phyloP scores from a whole-genome alignment of 2,797 vertebrate genomes.

The Megalops cyprinoides region DNA sequence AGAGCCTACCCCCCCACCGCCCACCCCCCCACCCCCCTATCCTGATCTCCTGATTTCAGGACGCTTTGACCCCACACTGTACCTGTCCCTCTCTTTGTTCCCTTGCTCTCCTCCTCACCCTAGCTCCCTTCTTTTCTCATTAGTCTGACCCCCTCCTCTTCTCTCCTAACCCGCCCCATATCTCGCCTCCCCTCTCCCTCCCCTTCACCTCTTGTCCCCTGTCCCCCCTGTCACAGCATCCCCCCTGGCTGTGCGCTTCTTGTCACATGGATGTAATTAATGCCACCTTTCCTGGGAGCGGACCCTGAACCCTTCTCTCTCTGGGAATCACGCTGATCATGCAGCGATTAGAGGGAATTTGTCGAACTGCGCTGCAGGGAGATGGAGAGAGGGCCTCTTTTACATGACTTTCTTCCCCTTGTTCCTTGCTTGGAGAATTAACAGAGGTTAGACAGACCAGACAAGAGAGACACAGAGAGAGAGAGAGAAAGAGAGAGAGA shows the following conservation, averaged over 20 bases:
- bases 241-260: too few relatives aligned
- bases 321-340: neutral
- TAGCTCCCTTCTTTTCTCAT: neutral
- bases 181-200: slow-evolving; percentile 54
- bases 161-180: neutral
- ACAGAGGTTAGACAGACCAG: too few relatives aligned
- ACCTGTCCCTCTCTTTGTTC: neutral
- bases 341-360: neutral
- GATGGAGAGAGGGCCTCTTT: neutral
- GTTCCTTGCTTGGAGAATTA: neutral
- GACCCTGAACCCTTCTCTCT: neutral
- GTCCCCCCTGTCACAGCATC: neutral
- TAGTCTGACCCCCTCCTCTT: slow-evolving; percentile 44
- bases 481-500: neutral
- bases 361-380: neutral
- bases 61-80: too few relatives aligned
- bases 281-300: neutral
- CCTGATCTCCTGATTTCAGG: too few relatives aligned
- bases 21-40: neutral
- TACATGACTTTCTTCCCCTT: neutral
- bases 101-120: too few relatives aligned
- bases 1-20: too few relatives aligned
- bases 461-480: too few relatives aligned
- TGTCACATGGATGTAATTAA: neutral
- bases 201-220: slow-evolving; percentile 46